Percentiles rank a stretch among this genome's conserved stretches.
Evolutionary conservation across 2,797 vertebrate species (phyloP).

Genomic region (Gallirallus australis): DNA sequence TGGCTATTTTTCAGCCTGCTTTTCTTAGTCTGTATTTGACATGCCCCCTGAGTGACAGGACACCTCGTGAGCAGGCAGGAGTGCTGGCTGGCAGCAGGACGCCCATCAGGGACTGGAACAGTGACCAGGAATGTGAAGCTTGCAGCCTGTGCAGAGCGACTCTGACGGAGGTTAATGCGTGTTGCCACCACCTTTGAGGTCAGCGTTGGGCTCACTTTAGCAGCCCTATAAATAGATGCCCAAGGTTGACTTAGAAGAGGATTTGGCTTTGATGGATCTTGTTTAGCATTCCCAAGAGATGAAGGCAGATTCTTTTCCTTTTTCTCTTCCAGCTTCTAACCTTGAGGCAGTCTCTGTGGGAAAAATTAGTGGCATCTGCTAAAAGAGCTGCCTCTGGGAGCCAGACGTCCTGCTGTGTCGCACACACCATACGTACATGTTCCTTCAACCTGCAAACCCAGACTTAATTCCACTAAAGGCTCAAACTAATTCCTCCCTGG

Average conservation of each 20-base stretch:
- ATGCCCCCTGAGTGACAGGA: neutral
- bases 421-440: neutral
- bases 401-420: neutral
- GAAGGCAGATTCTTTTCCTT: slow-evolving; percentile 27
- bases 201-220: slow-evolving; percentile 10
- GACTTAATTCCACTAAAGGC: slow-evolving; percentile 10
- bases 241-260: slow-evolving; percentile 22
- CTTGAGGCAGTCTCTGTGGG: slow-evolving; percentile 18
- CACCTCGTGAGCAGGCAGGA: neutral
- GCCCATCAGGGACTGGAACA: neutral
- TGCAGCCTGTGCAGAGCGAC: neutral
- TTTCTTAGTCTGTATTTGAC: neutral
- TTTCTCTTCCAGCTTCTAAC: slow-evolving; percentile 31
- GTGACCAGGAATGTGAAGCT: slow-evolving; percentile 4
- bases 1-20: neutral
- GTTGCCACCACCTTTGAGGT: slow-evolving; percentile 33
- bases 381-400: neutral
- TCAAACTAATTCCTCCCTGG: neutral
- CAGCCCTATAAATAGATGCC: slow-evolving; percentile 54
- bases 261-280: slow-evolving; percentile 32
- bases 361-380: neutral
- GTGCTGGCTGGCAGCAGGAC: neutral
- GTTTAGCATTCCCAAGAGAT: slow-evolving; percentile 18
- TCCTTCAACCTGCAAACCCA: slow-evolving; percentile 30
- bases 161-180: neutral